These are phyloP conservation scores for Diarsia brunnea DNA, from an alignment of 2,888 invertebrate species.

Conservation along the genomic window DNA sequence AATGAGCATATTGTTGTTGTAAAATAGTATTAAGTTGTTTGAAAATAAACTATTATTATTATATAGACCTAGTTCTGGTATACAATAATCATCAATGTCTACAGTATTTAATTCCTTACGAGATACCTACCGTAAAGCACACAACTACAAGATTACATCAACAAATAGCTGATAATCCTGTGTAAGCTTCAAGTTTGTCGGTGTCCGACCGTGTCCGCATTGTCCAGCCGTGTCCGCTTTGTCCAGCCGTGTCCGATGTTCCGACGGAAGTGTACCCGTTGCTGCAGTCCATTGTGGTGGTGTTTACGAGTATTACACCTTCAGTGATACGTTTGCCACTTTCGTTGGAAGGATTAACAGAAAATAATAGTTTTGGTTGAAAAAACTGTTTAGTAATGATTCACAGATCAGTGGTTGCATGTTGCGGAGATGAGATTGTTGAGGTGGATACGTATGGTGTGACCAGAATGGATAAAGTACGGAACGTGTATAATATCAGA, in stretches of 20 bases:
- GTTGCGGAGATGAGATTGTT: too few relatives aligned
- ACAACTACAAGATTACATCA: constrained; percentile 28
- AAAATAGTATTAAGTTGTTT: too few relatives aligned
- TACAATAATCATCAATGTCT: neutral
- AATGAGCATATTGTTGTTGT: too few relatives aligned
- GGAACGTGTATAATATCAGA: too few relatives aligned
- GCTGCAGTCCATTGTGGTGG: constrained; percentile 8
- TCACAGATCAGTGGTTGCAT: neutral
- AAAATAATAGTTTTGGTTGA: neutral
- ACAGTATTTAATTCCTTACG: neutral
- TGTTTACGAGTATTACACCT: constrained; percentile 33
- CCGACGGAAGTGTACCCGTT: constrained; percentile 36
- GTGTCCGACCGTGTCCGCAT: constrained; percentile 3
- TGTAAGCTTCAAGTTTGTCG: constrained; percentile 29
- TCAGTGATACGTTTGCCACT: constrained; percentile 42
- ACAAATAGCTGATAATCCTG: constrained; percentile 33
- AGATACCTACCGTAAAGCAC: neutral
- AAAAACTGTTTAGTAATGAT: neutral
- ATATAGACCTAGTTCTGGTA: neutral
- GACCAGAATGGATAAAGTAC: too few relatives aligned
- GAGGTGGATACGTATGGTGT: too few relatives aligned
- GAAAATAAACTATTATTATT: too few relatives aligned
- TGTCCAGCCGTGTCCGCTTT: neutral
- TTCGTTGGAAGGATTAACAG: constrained; percentile 13
- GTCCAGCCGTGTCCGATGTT: constrained; percentile 6